Evolutionary conservation across 2,797 vertebrate species (phyloP), one percentile per base, ranked within the genome.

Genomic region (Lacerta viridis): DNA sequence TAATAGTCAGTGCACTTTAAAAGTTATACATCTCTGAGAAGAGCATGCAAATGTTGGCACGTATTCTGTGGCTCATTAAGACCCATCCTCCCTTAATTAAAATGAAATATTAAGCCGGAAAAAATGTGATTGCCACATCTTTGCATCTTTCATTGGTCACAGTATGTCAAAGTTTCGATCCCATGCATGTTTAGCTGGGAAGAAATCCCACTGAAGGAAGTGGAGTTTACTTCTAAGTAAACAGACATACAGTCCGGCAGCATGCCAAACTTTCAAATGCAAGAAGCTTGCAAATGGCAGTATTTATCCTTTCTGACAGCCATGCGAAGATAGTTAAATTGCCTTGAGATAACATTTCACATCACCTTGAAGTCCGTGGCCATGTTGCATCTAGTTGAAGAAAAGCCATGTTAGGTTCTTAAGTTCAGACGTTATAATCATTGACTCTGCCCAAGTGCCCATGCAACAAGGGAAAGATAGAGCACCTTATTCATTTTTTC

Each of bases 1-100:
- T 90, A 80, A 91, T 79, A 79, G 72, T 83, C 64, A 86, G 77
- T 46, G 25, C 87, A 81, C 23, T 87, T 90, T 77, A 84, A 91
- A 87, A 23, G 83, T 87, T 3, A 43, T 23, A 10, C 3, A 27
- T 76, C 33, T 88, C 41, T 83, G 78, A 84, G 72, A 89, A 91
- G 83, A 55, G 68, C 64, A 41, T 18, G 13, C 1, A 91, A 92
- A 89, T 55, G 76, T 1, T 76, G 2, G 9, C 72, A 72, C 88
- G 79, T 18, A 72, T 83, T 92, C 80, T 91, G 69, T 87, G 61
- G 7, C 27, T 91, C 76, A 79, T 88, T 88, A 90, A 79, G 69
- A 86, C 39, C 43, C 33, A 83, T 89, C 36, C 80, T 80, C 3
- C 89, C 33, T 64, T 87, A 79, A 86, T 85, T 87, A 87, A 92